Conservation (phyloP, 2,888 invertebrate species). For the Hetaerina titia region DNA sequence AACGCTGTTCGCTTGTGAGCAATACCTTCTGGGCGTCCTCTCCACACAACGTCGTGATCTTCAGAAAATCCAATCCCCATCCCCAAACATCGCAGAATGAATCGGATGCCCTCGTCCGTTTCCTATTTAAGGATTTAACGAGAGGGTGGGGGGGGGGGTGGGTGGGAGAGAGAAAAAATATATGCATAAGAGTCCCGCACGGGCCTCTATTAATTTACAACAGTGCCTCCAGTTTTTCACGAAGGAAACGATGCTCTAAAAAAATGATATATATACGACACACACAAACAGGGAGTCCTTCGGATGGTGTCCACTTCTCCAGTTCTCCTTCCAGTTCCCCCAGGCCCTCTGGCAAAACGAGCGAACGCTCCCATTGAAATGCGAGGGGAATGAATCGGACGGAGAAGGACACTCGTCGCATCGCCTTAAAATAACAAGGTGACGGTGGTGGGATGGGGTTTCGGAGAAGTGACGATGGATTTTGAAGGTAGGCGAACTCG, state of each 20-base stretch:
- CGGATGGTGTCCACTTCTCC: not conserved
- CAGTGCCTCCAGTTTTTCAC: not conserved
- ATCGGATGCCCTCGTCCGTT: not conserved
- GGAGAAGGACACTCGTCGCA: not conserved
- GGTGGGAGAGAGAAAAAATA: not conserved
- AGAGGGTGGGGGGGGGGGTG: not conserved
- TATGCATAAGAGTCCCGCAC: not conserved
- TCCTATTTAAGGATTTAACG: not conserved
- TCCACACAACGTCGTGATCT: not conserved
- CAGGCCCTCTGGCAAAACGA: not conserved
- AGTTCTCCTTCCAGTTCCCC: not conserved
- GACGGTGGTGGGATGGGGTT: not conserved
- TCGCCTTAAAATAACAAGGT: slow-evolving; percentile 15
- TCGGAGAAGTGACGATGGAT: not conserved
- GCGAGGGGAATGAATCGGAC: not conserved
- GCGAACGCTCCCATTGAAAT: not conserved
- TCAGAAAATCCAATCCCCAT: not conserved
- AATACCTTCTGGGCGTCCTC: not conserved
- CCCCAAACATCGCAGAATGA: not conserved
- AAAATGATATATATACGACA: not conserved
- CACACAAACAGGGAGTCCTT: not conserved
- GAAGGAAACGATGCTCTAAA: not conserved
- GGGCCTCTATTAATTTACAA: not conserved
- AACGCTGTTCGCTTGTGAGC: not conserved
- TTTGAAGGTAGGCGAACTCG: not conserved